Percentiles rank a stretch among this genome's conserved stretches.
Conservation (phyloP, 2,113 vertebrate species). For the Burhinus oedicnemus region DNA sequence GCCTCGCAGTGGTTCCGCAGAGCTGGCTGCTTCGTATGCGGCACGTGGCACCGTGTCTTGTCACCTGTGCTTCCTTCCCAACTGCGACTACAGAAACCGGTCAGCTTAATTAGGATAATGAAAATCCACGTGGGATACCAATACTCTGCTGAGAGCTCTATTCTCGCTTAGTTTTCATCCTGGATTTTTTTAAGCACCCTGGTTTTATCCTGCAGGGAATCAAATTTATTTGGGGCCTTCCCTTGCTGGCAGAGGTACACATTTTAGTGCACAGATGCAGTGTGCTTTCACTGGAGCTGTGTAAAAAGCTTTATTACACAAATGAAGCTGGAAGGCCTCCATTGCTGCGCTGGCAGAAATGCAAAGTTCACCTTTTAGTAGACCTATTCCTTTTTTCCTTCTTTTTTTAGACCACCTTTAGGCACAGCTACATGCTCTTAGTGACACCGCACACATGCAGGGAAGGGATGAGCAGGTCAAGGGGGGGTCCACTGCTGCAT, state of each 20-base stretch:
- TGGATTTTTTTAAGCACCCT: not conserved
- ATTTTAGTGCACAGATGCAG: fast-evolving
- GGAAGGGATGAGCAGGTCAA: not conserved
- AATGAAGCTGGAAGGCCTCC: not conserved
- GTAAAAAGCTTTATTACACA: not conserved
- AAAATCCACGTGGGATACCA: constrained; percentile 13
- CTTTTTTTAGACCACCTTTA: not conserved
- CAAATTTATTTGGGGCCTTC: not conserved
- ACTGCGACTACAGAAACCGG: constrained; percentile 32
- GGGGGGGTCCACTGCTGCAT: too few species aligned
- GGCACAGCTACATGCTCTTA: fast-evolving
- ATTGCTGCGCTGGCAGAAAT: not conserved
- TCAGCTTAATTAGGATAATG: constrained; percentile 41
- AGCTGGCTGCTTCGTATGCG: not conserved
- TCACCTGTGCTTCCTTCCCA: not conserved
- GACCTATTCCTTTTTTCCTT: not conserved
- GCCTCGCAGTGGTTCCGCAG: not conserved
- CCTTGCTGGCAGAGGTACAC: not conserved
- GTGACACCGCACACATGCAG: not conserved
- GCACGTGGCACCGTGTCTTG: not conserved
- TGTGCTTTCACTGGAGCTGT: not conserved
- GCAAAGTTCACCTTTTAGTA: not conserved
- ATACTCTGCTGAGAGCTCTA: not conserved
- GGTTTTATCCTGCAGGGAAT: not conserved
- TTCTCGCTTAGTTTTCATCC: not conserved